Base-by-base conservation (phyloP, 2,888 invertebrate species). In the Alcis repandata region DNA sequence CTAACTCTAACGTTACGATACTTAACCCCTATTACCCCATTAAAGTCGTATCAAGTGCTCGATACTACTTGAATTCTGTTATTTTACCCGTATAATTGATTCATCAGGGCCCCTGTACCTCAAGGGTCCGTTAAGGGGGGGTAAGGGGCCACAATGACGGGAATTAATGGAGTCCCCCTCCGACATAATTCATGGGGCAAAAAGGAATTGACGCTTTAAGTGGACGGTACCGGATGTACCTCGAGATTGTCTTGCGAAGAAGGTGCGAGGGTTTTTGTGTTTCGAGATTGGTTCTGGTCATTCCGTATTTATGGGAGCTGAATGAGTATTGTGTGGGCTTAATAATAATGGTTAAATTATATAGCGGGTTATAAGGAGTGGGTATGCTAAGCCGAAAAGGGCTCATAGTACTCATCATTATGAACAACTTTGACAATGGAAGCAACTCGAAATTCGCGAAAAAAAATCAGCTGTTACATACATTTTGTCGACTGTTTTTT, bases 151-250 rank as follows among this genome's bases (percentile, higher is more conserved):
- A 79, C 79, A 79, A 56, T 56, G 80, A 76, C 77, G 72, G 64
- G 70, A 82, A 84, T 84, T 83, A 84, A 84, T 82, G 80, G 75
- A 66, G 51, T 46, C 51, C 49, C 60, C 74, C 76, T 27, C 27
- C 72, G 75, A 57, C 74, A 72, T 78, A 75, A 79, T 79, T 75
- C 78, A 74, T 78, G 79, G 73, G 72, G 76, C 73, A 76, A 76
- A 74, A 79, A 58, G 70, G 11, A 68, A 11, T 54, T 8, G 15
- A 15, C 54, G 61, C 15, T 59, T 41, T 41, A 43, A 59, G 56
- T 61, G 63, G 60, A 54, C 63, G 61, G 64, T 60, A 59, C 62
- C 41, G n/a, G 53, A 51, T 41, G 59, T 62, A 40, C 62, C 66
- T 57, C 19, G 46, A 51, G 52, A 49, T 54, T 48, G 48, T 58